phyloP scores from a whole-genome alignment of 2,797 vertebrate genomes.

The Enteromius argenteus region DNA sequence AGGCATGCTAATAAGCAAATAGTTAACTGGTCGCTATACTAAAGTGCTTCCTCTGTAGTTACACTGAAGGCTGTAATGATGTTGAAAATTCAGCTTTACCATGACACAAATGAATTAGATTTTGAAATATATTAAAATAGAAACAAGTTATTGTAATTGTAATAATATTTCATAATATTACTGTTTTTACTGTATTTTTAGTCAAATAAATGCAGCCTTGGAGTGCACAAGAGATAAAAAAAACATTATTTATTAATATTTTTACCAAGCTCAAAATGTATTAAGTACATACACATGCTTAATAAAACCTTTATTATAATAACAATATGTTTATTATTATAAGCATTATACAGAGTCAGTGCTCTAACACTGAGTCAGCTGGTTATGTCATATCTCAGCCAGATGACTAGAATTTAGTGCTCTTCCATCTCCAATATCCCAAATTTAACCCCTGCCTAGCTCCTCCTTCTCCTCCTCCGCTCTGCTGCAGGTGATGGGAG shows the following conservation, averaged over 20 bases:
- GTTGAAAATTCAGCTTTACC: neutral
- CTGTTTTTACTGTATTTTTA: neutral
- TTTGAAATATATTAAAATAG: neutral
- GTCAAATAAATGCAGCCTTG: neutral
- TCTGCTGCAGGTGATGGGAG: constrained; percentile 43
- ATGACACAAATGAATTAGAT: neutral
- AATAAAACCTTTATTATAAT: neutral
- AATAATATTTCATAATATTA: neutral
- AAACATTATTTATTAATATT: neutral
- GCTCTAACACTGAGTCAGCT: neutral
- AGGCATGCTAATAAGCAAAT: too few species aligned
- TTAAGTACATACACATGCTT: neutral
- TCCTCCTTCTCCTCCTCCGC: constrained; percentile 1
- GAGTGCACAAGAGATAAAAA: too few species aligned
- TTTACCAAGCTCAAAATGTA: too few species aligned
- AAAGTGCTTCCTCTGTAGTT: neutral
- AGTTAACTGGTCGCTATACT: too few species aligned
- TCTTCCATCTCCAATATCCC: neutral
- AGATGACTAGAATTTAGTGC: constrained; percentile 4
- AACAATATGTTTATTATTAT: neutral
- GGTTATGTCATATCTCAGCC: constrained; percentile 12
- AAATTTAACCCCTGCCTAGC: constrained; percentile 6
- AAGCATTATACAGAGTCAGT: neutral
- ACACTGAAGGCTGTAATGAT: neutral
- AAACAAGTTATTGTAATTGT: neutral